These are phyloP conservation scores for Pherbina coryleti DNA, from an alignment of 2,888 invertebrate species.

Conservation along the genomic window DNA sequence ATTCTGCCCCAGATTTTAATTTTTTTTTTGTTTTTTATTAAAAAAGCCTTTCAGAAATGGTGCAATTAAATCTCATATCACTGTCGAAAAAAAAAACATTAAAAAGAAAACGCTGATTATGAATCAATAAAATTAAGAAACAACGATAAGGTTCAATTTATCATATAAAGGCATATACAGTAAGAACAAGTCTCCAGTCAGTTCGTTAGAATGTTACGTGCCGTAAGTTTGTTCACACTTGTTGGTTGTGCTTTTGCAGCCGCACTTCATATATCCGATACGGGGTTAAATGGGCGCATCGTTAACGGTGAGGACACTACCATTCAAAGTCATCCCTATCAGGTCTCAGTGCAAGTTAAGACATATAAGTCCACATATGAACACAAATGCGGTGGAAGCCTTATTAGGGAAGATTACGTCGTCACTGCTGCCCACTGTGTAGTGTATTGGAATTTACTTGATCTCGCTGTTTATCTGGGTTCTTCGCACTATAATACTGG, in stretches of 20 bases:
- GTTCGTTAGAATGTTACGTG: conserved; percentile 47
- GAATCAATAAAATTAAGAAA: not conserved
- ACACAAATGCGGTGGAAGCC: conserved; percentile 63
- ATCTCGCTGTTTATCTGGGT: conserved; percentile 42
- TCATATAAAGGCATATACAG: not conserved
- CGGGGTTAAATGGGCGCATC: conserved; percentile 63
- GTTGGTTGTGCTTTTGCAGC: conserved; percentile 49
- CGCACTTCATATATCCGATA: conserved; percentile 25
- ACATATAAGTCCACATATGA: conserved; percentile 39
- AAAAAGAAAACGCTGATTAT: not conserved
- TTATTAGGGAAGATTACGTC: conserved; percentile 54
- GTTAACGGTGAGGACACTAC: conserved; percentile 68
- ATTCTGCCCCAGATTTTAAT: too few relatives aligned
- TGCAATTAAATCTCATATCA: too few relatives aligned
- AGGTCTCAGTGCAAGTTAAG: conserved; percentile 68
- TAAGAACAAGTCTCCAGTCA: conserved; percentile 32
- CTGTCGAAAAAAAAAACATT: too few relatives aligned
- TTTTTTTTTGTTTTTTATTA: too few relatives aligned
- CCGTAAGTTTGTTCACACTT: conserved; percentile 45
- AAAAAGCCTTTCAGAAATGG: too few relatives aligned
- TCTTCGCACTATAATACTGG: not conserved
- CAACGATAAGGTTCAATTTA: not conserved
- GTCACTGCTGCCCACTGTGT: conserved; percentile 61
- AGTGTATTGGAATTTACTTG: conserved; percentile 35
- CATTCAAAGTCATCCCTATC: conserved; percentile 69